Percentiles rank a stretch among this genome's conserved stretches.
Evolutionary conservation across 2,113 vertebrate genomes (phyloP).

Genomic region (Astur gentilis): DNA sequence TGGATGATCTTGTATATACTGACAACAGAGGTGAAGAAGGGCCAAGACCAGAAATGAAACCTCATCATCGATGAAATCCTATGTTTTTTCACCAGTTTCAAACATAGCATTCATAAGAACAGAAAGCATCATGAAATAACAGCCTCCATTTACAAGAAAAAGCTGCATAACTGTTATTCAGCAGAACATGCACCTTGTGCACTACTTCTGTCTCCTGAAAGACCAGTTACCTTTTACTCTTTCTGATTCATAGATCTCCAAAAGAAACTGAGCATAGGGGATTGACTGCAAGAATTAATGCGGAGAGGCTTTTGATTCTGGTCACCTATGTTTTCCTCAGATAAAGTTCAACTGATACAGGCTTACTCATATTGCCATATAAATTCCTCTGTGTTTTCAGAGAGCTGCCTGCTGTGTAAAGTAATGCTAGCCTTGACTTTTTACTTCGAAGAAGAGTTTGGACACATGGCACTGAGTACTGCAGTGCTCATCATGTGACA

Average conservation of each 20-base stretch:
- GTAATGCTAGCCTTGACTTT: not conserved
- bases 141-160: not conserved
- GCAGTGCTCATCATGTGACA: not conserved
- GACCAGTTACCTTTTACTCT: not conserved
- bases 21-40: not conserved
- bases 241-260: not conserved
- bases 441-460: not conserved
- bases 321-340: not conserved
- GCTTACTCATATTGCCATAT: not conserved
- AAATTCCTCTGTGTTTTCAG: not conserved
- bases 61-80: not conserved
- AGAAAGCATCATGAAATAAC: not conserved
- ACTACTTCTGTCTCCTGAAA: not conserved
- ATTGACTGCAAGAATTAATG: not conserved
- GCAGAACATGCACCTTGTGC: not conserved
- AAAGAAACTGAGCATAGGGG: not conserved
- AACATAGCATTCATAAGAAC: not conserved
- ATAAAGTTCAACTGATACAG: not conserved
- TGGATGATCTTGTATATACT: not conserved
- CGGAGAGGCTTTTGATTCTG: not conserved
- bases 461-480: not conserved
- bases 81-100: not conserved
- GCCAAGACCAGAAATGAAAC: not conserved
- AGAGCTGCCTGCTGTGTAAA: not conserved
- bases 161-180: not conserved